phyloP scores from a whole-genome alignment of 2,797 vertebrate species.

The Alca torda region DNA sequence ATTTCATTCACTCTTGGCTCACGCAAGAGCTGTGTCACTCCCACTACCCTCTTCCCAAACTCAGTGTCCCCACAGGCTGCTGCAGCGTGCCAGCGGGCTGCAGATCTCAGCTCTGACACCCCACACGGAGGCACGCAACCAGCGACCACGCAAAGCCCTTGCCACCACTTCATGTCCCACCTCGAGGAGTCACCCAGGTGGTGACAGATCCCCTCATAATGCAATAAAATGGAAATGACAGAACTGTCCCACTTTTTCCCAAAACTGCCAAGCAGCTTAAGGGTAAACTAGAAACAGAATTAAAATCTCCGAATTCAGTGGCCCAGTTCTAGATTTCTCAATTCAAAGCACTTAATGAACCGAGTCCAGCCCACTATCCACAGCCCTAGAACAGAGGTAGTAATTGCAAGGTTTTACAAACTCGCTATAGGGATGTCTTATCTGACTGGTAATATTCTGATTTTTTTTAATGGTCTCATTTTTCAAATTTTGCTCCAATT shows the following conservation, averaged over 20 bases:
- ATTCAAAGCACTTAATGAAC: neutral
- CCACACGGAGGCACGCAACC: accelerated
- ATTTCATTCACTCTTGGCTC: neutral
- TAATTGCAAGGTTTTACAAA: neutral
- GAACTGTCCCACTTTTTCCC: neutral
- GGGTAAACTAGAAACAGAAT: neutral
- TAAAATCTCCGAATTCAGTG: neutral
- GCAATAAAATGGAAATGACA: neutral
- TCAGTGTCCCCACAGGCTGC: neutral
- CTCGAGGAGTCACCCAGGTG: accelerated
- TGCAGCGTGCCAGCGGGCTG: accelerated
- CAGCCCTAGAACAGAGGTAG: neutral
- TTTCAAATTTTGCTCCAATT: neutral
- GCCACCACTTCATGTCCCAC: accelerated
- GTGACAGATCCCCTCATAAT: neutral
- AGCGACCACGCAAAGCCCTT: accelerated
- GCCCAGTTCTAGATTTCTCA: neutral
- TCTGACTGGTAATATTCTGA: neutral
- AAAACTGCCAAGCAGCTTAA: neutral
- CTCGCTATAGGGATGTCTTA: neutral
- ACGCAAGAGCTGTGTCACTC: neutral
- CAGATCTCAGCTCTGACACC: accelerated
- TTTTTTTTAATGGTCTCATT: neutral
- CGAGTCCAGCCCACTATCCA: neutral
- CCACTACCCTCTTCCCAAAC: neutral